A percentile compares a stretch with the other conserved stretches of the same genome.
phyloP scores from a whole-genome alignment of 2,888 invertebrate genomes.

The Notocelia uddmanniana region DNA sequence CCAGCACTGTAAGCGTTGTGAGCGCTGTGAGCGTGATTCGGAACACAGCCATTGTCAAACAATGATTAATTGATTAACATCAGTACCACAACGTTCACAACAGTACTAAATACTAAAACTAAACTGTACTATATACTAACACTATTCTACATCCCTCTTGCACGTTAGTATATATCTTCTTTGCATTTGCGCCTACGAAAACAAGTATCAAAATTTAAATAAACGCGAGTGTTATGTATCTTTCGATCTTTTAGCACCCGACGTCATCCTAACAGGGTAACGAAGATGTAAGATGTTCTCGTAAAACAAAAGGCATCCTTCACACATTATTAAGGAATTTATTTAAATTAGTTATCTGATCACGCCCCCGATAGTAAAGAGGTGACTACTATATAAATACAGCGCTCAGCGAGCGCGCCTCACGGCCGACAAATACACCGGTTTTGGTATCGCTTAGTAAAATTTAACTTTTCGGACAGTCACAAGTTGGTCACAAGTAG shows the following conservation, averaged over 20 bases:
- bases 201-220: constrained; percentile 27
- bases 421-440: constrained; percentile 62
- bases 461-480: constrained; percentile 42
- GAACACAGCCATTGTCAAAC: too few species aligned
- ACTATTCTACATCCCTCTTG: too few species aligned
- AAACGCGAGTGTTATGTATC: constrained; percentile 58
- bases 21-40: too few species aligned
- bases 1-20: too few species aligned
- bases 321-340: constrained; percentile 77
- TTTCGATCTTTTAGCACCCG: constrained; percentile 37
- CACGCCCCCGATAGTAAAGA: constrained; percentile 71
- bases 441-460: constrained; percentile 74
- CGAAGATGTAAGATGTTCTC: constrained; percentile 64
- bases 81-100: too few species aligned
- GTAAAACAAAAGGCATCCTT: constrained; percentile 82
- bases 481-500: constrained; percentile 50
- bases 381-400: constrained; percentile 83
- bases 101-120: too few species aligned
- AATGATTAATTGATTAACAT: too few species aligned
- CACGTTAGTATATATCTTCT: too few species aligned
- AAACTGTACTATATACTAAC: too few species aligned
- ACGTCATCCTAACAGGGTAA: constrained; percentile 68
- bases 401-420: constrained; percentile 59
- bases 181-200: too few species aligned
- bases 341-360: constrained; percentile 80